Evolutionary conservation across 2,113 vertebrate species (phyloP).

Genomic region (Lynx canadensis): DNA sequence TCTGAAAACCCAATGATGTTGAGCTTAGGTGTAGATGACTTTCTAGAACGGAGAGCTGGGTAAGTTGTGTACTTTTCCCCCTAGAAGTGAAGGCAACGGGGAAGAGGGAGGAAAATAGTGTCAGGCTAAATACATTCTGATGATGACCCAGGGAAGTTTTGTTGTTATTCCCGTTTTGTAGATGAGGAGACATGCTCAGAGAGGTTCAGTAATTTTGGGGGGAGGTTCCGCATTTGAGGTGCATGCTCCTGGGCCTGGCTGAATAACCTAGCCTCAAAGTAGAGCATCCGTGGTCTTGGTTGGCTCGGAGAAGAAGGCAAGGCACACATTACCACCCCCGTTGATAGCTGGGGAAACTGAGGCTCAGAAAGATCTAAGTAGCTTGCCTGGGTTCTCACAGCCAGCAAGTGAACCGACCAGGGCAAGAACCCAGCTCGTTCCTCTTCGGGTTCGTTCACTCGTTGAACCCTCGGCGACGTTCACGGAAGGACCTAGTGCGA

Average conservation of each 20-base stretch:
- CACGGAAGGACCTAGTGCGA: background rate
- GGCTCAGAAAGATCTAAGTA: background rate
- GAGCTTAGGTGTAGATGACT: background rate
- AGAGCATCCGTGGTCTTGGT: fast-evolving
- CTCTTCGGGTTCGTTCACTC: background rate
- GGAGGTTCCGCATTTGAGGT: background rate
- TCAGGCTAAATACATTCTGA: background rate
- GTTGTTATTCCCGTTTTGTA: background rate
- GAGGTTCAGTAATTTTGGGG: background rate
- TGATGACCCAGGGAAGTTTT: background rate
- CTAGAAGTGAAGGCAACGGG: background rate
- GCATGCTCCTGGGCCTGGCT: background rate
- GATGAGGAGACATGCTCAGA: background rate
- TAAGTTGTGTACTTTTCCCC: background rate
- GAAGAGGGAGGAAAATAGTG: background rate
- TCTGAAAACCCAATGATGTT: background rate
- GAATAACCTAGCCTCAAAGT: background rate
- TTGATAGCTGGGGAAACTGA: background rate
- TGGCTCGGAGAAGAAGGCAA: background rate
- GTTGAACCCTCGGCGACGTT: background rate
- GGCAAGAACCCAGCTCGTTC: background rate
- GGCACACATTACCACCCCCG: too few species aligned
- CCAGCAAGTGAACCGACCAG: background rate
- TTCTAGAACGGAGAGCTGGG: background rate
- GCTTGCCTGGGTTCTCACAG: background rate